Conservation (phyloP, 2,888 invertebrate species). For the Tetheella fluctuosa region DNA sequence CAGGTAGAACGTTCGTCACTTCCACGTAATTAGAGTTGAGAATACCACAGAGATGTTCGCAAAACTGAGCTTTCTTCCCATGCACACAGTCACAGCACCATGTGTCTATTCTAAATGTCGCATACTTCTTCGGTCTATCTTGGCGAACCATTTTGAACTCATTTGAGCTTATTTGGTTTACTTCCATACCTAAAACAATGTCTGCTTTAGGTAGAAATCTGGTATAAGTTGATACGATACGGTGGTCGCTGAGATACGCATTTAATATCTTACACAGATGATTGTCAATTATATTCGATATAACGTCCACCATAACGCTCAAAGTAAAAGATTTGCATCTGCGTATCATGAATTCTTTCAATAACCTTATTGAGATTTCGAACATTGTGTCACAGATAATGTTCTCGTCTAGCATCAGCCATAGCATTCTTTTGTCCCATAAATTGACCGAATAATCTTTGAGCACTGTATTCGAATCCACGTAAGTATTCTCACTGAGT, state of each 20-base stretch:
- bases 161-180: conserved; percentile 21
- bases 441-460: conserved; percentile 24
- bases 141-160: conserved; percentile 25
- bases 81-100: conserved; percentile 45
- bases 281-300: conserved; percentile 43
- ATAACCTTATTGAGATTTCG: conserved; percentile 29
- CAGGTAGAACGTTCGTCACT: conserved; percentile 26
- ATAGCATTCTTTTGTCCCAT: conserved; percentile 32
- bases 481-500: conserved; percentile 19
- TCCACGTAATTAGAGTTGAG: conserved; percentile 31
- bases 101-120: conserved; percentile 39
- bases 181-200: conserved; percentile 18
- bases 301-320: conserved; percentile 44
- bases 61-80: conserved; percentile 40
- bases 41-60: conserved; percentile 44
- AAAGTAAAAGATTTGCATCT: conserved; percentile 39
- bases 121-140: conserved; percentile 15
- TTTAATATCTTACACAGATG: conserved; percentile 37
- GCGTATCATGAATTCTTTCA: conserved; percentile 32
- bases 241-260: conserved; percentile 28
- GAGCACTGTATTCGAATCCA: conserved; percentile 15
- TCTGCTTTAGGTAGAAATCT: conserved; percentile 25
- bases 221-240: conserved; percentile 22
- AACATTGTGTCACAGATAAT: conserved; percentile 17
- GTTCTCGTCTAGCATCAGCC: conserved; percentile 22